Conservation (phyloP, 2,113 vertebrate species). For the Camelus bactrianus region DNA sequence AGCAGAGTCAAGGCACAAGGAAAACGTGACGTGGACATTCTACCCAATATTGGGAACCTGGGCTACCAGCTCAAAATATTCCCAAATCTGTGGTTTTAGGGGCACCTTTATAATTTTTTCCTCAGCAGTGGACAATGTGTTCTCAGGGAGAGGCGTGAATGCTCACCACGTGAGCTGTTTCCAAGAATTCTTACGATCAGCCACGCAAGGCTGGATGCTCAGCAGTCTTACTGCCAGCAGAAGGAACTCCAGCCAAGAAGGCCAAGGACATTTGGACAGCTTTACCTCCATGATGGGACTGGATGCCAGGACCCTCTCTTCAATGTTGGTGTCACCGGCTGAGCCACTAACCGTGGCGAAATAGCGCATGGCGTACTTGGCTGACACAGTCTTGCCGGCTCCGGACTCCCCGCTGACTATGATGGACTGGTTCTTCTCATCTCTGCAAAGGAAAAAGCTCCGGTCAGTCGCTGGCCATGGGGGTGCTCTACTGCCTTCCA, state of each 20-base stretch:
- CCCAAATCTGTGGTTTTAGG: background rate
- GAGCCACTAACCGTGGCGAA: constrained; percentile 96
- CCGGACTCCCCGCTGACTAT: constrained; percentile 98
- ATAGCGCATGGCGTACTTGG: constrained; percentile 97
- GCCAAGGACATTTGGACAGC: background rate
- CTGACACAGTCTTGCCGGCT: constrained; percentile 97
- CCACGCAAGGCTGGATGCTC: background rate
- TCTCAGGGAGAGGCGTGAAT: fast-evolving
- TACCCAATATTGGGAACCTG: background rate
- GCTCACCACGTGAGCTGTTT: fast-evolving
- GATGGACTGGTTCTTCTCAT: constrained; percentile 99
- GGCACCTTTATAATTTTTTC: background rate
- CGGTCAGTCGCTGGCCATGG: background rate
- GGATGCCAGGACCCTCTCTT: constrained; percentile 96
- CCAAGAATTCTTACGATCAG: background rate
- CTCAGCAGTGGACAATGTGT: fast-evolving
- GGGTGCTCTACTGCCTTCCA: background rate
- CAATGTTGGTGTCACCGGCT: constrained; percentile 92
- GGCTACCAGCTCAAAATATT: background rate
- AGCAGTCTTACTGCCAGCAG: background rate
- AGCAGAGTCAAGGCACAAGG: background rate
- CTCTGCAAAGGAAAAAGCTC: constrained; percentile 84
- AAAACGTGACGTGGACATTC: background rate
- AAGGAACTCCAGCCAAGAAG: background rate
- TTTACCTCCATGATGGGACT: constrained; percentile 98